Percentiles rank a stretch among this genome's conserved stretches.
Conservation (phyloP, 37 sponge, comb jelly and placozoan genomes). For the Halichondria panicea region DNA sequence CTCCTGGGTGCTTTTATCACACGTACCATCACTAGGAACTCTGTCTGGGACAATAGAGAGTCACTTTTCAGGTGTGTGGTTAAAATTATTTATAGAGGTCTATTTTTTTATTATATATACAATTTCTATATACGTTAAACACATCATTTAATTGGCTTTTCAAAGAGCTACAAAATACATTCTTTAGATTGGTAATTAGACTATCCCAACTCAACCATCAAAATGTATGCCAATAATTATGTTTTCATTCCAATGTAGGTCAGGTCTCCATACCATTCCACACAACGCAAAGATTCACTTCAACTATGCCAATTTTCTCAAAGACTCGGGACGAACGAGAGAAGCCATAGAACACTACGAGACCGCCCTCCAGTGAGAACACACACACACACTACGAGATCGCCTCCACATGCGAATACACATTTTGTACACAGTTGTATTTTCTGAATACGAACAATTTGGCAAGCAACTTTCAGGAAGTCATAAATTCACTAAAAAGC, state of each 20-base stretch:
- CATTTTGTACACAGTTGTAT: too few species aligned
- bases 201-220: background rate
- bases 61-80: constrained; percentile 63
- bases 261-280: constrained; percentile 72
- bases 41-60: constrained; percentile 75
- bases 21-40: constrained; percentile 70
- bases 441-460: too few species aligned
- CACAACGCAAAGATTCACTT: constrained; percentile 89
- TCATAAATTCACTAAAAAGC: too few species aligned
- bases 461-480: too few species aligned
- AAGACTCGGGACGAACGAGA: constrained; percentile 47
- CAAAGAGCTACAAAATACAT: too few species aligned
- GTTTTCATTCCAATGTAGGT: constrained; percentile 27
- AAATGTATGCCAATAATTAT: background rate
- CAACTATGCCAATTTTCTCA: constrained; percentile 93
- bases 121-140: background rate
- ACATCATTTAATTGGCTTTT: too few species aligned
- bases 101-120: background rate
- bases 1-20: constrained; percentile 35
- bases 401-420: too few species aligned
- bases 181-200: too few species aligned
- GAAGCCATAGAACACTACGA: constrained; percentile 72
- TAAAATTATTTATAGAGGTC: background rate
- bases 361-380: constrained; percentile 53
- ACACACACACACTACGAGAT: constrained; percentile 3